A percentile compares a stretch with the other conserved stretches of the same genome.
These are phyloP conservation scores for Galago senegalensis DNA, from an alignment of 2,797 vertebrate genomes.

Conservation along the genomic window DNA sequence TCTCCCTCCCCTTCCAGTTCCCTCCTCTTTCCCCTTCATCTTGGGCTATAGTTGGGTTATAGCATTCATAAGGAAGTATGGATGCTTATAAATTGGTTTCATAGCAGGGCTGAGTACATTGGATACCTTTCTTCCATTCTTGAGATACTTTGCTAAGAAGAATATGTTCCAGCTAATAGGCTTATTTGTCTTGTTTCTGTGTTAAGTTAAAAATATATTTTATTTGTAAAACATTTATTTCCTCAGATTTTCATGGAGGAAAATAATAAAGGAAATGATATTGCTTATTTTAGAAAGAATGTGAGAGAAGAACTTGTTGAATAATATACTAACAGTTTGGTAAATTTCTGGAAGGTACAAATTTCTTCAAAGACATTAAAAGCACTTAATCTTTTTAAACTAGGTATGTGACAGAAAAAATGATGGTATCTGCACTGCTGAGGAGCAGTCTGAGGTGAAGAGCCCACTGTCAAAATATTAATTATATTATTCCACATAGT, in stretches of 20 bases:
- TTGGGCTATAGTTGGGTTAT: no score
- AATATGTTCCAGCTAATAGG: neutral
- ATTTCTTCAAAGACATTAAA: slow-evolving; percentile 29
- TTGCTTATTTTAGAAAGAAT: slow-evolving; percentile 10
- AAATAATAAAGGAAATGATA: neutral
- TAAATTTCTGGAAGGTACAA: neutral
- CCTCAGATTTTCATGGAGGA: neutral
- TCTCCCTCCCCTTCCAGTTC: no score
- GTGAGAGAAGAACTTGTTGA: neutral
- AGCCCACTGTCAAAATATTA: slow-evolving; percentile 2
- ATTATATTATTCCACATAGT: neutral
- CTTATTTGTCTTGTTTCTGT: neutral
- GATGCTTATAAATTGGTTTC: no score
- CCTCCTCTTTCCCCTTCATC: no score
- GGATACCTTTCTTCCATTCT: no score
- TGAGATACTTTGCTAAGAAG: no score
- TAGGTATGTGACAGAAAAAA: slow-evolving; percentile 29
- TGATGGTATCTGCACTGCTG: neutral
- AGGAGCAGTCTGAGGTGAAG: neutral
- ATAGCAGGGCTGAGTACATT: no score
- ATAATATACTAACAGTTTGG: slow-evolving; percentile 27
- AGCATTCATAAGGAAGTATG: no score
- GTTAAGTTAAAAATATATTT: slow-evolving; percentile 45
- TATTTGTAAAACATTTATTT: neutral
- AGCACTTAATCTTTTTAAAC: slow-evolving; percentile 28